Percentiles rank a stretch among this genome's conserved stretches.
Conservation (phyloP, 2,888 invertebrate genomes). For the Drosophila hawaiiensis region DNA sequence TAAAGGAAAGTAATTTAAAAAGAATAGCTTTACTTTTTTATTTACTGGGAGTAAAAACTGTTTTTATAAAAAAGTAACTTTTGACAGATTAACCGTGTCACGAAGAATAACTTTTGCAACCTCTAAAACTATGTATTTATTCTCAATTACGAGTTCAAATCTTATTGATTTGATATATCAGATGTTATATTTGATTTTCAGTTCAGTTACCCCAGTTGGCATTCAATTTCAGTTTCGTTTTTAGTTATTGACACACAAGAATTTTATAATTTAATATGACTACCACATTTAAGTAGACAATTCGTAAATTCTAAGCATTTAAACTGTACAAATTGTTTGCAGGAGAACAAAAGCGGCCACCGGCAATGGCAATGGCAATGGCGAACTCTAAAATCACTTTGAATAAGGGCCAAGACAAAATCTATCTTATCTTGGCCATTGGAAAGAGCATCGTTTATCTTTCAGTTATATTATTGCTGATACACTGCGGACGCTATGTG, state of each 20-base stretch:
- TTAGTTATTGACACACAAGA: not conserved
- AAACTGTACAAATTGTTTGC: constrained; percentile 21
- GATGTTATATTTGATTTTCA: not conserved
- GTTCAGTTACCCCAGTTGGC: constrained; percentile 5
- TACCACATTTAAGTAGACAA: not conserved
- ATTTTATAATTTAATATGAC: constrained; percentile 2
- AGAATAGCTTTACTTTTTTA: too few species aligned
- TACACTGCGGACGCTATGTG: not conserved
- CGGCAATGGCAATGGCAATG: not conserved
- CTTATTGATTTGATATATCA: not conserved
- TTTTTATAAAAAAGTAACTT: not conserved
- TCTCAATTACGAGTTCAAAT: not conserved
- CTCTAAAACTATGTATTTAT: not conserved
- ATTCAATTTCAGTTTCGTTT: not conserved
- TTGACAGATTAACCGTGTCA: not conserved
- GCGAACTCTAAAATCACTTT: not conserved
- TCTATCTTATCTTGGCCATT: not conserved
- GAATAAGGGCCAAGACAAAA: not conserved
- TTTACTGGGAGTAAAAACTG: too few species aligned
- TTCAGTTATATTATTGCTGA: constrained; percentile 4
- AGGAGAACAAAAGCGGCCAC: not conserved
- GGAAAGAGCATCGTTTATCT: constrained; percentile 9
- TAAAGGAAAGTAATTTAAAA: too few species aligned
- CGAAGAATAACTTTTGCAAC: not conserved
- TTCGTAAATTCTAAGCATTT: constrained; percentile 10